phyloP scores from a whole-genome alignment of 1,140 invertebrate genomes.

The Monomorium pharaonis region DNA sequence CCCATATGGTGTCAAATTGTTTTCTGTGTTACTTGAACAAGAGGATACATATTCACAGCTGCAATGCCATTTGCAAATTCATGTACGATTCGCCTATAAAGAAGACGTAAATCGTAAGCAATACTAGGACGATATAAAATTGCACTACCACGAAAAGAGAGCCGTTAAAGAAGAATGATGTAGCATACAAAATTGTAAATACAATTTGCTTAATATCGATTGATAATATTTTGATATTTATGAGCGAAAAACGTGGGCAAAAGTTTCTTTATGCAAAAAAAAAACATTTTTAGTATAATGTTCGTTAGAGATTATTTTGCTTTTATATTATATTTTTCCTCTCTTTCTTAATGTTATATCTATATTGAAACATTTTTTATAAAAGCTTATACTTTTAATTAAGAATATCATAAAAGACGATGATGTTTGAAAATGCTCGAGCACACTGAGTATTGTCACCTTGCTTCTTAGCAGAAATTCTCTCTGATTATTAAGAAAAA shows the following conservation, averaged over 20 bases:
- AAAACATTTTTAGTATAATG: neutral
- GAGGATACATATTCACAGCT: neutral
- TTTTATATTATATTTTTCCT: neutral
- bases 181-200: neutral
- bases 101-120: neutral
- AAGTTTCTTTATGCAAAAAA: neutral
- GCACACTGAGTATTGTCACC: neutral
- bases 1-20: constrained; percentile 11
- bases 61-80: constrained; percentile 34
- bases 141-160: constrained; percentile 1
- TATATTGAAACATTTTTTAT: neutral
- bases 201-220: neutral
- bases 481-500: constrained; percentile 5
- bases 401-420: neutral
- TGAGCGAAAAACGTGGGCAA: neutral
- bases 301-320: neutral
- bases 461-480: neutral
- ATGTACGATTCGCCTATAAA: neutral
- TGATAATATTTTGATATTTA: constrained; percentile 6
- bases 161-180: neutral
- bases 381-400: constrained; percentile 13
- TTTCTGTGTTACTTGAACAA: constrained; percentile 1
- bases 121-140: neutral
- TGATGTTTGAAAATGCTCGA: neutral
- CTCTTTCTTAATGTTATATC: neutral